Evolutionary conservation across 53 echinoderm and acorn worm genomes (phyloP).

Genomic region (Actinopyga echinites): DNA sequence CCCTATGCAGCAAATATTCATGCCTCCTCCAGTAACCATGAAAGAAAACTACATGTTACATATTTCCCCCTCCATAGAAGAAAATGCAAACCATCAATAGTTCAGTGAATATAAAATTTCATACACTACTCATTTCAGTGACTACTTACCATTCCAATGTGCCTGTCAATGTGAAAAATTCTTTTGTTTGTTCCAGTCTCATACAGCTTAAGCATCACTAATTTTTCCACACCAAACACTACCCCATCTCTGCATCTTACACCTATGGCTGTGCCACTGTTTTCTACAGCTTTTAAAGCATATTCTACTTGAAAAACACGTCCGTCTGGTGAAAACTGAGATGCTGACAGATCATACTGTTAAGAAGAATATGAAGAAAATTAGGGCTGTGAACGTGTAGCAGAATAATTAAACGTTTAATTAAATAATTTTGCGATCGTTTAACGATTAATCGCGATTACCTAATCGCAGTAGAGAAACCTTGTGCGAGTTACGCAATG

Average conservation of each 20-base stretch:
- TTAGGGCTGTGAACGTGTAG: too few relatives aligned
- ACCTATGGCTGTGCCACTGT: conserved; percentile 95
- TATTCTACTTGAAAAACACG: conserved; percentile 97
- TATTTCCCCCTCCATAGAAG: too few relatives aligned
- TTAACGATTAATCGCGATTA: too few relatives aligned
- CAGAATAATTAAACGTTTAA: too few relatives aligned
- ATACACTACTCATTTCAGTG: background rate
- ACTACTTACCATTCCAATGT: conserved; percentile 91
- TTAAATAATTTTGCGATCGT: too few relatives aligned
- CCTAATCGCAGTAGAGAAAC: too few relatives aligned
- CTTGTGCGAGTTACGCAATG: too few relatives aligned
- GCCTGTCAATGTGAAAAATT: conserved; percentile 92
- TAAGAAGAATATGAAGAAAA: background rate
- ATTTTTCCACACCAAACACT: conserved; percentile 95
- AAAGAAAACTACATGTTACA: too few relatives aligned
- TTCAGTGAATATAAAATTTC: background rate
- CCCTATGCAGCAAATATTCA: too few relatives aligned
- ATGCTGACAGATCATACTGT: conserved; percentile 97
- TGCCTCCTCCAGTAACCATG: too few relatives aligned
- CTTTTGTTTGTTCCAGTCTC: conserved; percentile 94
- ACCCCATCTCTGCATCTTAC: conserved; percentile 96
- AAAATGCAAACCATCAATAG: too few relatives aligned
- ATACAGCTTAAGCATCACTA: conserved; percentile 92
- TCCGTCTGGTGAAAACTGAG: conserved; percentile 98
- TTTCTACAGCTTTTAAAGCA: conserved; percentile 97